Evolutionary conservation across 2,797 vertebrate genomes (phyloP), one percentile per base, ranked within the genome.

Genomic region (Caiman crocodilus): DNA sequence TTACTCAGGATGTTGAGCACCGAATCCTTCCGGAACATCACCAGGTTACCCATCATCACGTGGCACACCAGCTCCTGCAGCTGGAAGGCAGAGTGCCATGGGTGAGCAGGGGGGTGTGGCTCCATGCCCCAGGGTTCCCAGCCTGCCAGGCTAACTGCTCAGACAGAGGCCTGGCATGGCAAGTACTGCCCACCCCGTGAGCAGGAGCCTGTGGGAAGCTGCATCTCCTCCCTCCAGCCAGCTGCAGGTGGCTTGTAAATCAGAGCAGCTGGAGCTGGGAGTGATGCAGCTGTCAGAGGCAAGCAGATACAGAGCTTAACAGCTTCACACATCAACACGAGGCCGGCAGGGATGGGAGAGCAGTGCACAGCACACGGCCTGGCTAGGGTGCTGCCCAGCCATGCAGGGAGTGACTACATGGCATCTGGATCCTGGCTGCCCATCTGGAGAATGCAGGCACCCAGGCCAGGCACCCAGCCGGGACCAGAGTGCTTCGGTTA

Each of bases 31-130:
- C 99, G 98, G 93, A 99, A 99, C 99, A 99, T 99, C 84, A 99
- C 99, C 74, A 99, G 98, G 97, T 98, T 99, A 0, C 99, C 99
- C 99, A 99, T 99, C 99, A 99, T 99, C 94, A 99, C 99, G 1
- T 99, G 99, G 97, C 99, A 99, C 97, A 99, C 99, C 88, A 99
- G 98, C 95, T 99, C 99, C 98, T 99, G 99, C 79, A 99, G 97
- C 99, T 99, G 87, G 28, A 58, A 0, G 9, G 21, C 30, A n/a
- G 42, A 82, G 26, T 64, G 23, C 23, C 3, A 0, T 0, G 73
- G 76, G 20, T 76, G 9, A 82, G 35, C 0, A 1, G 50, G 13
- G 23, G 6, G 14, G 35, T 10, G 42, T 50, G 42, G 42, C 42
- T 50, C 42, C 8, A 67, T 32, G n/a, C 11, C 64, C 64, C 8